These are phyloP conservation scores for Aphis craccivora DNA, from an alignment of 1,140 invertebrate species.

Conservation along the genomic window DNA sequence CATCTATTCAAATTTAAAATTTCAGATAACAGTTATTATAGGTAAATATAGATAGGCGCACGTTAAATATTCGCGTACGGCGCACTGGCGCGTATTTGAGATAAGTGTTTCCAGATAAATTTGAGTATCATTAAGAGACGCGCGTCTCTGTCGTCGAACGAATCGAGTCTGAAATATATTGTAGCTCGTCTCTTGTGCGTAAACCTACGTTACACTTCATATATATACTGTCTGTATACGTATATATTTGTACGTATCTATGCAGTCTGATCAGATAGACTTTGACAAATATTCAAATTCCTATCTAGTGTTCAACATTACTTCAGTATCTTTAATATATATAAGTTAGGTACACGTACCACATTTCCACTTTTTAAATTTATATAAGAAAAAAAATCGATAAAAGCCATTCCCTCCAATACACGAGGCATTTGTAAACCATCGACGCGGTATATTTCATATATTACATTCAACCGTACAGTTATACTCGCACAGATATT, in stretches of 20 bases:
- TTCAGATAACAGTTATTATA: background rate
- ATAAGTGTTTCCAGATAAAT: slow-evolving; percentile 11
- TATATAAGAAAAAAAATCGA: background rate
- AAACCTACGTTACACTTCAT: background rate
- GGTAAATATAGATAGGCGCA: too few relatives aligned
- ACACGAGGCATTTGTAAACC: background rate
- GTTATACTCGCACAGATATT: background rate
- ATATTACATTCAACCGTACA: background rate
- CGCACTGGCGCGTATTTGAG: background rate
- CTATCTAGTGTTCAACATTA: background rate
- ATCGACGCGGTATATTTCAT: background rate
- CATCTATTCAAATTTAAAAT: background rate
- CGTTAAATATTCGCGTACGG: background rate
- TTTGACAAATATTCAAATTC: slow-evolving; percentile 35
- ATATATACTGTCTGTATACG: background rate
- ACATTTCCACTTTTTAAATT: background rate
- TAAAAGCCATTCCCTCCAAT: background rate
- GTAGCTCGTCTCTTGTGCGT: background rate
- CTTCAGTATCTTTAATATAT: background rate
- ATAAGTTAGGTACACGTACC: background rate
- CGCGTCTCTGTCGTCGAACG: background rate
- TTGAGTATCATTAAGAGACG: background rate
- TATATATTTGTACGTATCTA: background rate
- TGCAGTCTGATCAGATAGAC: background rate
- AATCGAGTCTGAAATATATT: background rate